Conservation (phyloP, 2,797 vertebrate species). For the Vipera latastei region DNA sequence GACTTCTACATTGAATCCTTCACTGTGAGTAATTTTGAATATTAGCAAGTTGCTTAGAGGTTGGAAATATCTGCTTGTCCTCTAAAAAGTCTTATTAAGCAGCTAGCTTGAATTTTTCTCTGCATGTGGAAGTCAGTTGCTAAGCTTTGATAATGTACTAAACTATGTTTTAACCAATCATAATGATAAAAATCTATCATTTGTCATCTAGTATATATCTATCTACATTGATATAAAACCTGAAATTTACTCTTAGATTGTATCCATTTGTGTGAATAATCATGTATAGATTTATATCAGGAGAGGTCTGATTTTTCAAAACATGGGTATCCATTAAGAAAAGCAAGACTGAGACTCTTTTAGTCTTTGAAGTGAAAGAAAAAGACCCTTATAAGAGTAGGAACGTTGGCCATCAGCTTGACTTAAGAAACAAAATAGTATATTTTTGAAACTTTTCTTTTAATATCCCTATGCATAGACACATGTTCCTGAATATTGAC, state of each 20-base stretch:
- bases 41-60: not conserved
- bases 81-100: not conserved
- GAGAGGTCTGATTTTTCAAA: slow-evolving; percentile 52
- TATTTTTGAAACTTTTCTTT: slow-evolving; percentile 64
- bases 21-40: not conserved
- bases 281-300: not conserved
- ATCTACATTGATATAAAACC: not conserved
- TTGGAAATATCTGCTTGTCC: not conserved
- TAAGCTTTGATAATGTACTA: not conserved
- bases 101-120: not conserved
- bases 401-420: slow-evolving; percentile 50
- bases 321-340: slow-evolving; percentile 52
- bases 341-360: slow-evolving; percentile 30
- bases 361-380: slow-evolving; percentile 34
- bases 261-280: not conserved
- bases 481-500: slow-evolving; percentile 60
- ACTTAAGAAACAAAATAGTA: slow-evolving; percentile 59
- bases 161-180: not conserved
- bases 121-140: not conserved
- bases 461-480: slow-evolving; percentile 64
- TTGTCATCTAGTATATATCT: not conserved
- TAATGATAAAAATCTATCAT: not conserved
- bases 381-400: slow-evolving; percentile 50
- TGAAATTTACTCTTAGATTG: not conserved
- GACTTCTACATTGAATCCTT: not conserved